phyloP scores from a whole-genome alignment of 2,113 vertebrate species.

The Clarias magur region DNA sequence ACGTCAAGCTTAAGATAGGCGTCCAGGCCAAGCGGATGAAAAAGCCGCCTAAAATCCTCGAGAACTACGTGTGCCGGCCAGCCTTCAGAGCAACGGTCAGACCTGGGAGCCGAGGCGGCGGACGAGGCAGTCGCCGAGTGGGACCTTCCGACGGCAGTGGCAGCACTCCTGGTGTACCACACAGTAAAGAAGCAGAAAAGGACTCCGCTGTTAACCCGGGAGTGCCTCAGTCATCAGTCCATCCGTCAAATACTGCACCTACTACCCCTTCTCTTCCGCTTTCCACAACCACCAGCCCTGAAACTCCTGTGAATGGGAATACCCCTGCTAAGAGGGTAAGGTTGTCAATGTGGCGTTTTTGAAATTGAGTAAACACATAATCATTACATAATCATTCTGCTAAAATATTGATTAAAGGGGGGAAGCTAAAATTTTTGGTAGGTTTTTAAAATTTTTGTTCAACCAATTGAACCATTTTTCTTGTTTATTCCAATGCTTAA shows the following conservation, averaged over 20 bases:
- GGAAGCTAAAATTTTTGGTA: neutral
- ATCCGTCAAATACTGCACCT: conserved; percentile 61
- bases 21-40: conserved; percentile 95
- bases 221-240: conserved; percentile 48
- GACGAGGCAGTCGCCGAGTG: conserved; percentile 61
- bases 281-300: conserved; percentile 56
- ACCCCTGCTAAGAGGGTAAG: conserved; percentile 71
- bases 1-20: conserved; percentile 94
- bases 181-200: conserved; percentile 67
- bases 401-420: neutral
- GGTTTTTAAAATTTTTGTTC: neutral
- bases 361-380: too few species aligned
- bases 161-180: conserved; percentile 61
- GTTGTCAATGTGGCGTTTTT: neutral
- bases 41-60: conserved; percentile 96
- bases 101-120: conserved; percentile 65
- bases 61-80: conserved; percentile 96
- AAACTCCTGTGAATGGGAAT: conserved; percentile 70
- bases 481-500: neutral
- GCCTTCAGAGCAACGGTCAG: conserved; percentile 91
- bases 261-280: conserved; percentile 60
- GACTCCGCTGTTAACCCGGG: conserved; percentile 62
- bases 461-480: neutral
- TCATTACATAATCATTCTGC: neutral
- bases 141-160: conserved; percentile 56